Base-by-base conservation (phyloP, 1,140 invertebrate genomes). In the Papilio xuthus region DNA sequence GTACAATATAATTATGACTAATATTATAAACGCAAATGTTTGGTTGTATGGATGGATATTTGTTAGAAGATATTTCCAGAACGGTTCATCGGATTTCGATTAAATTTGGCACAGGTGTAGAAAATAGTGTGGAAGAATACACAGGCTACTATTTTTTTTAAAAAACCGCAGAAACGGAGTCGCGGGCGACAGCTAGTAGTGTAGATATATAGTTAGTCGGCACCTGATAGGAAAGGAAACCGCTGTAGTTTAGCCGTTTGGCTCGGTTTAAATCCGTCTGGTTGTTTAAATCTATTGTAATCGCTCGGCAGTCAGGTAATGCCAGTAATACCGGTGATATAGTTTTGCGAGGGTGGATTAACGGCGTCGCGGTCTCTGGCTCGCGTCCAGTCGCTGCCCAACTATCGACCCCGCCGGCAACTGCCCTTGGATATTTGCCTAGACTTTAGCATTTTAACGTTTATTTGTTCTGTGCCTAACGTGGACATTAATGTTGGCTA, bases 331-430 rank as follows among this genome's bases (percentile, higher is more conserved):
- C 73, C 12, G 73, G 13, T 15, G 37, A 71, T 47, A 75, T 75
- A n/a, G 73, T 56, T 75, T 75, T 75, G 73, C 73, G 73, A 75
- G 73, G 73, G 73, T 75, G 73, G 73, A 56, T 75, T 75, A 56
- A 75, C 32, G 42, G 71, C 41, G 71, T 73, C 42, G 71, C 71
- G 71, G 71, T 42, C 20, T 47, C 73, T 75, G 73, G 73, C 73
- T 75, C 73, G 50, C 44, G 53, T 75, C 73, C 73, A 75, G 73
- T 56, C 10, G 4, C 28, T 28, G 67, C 12, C 73, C 41, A 73
- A 32, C 73, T 75, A 75, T 75, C 73, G 73, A 75, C 73, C 73
- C 73, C 73, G 73, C 6, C 73, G 26, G 28, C 15, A 26, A 50
- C 47, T 50, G 73, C 47, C 73, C 73, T 56, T 75, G 44, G 73